Evolutionary conservation across 2,797 vertebrate species (phyloP), one percentile per base, ranked within the genome.

Genomic region (Pseudopleuronectes americanus): DNA sequence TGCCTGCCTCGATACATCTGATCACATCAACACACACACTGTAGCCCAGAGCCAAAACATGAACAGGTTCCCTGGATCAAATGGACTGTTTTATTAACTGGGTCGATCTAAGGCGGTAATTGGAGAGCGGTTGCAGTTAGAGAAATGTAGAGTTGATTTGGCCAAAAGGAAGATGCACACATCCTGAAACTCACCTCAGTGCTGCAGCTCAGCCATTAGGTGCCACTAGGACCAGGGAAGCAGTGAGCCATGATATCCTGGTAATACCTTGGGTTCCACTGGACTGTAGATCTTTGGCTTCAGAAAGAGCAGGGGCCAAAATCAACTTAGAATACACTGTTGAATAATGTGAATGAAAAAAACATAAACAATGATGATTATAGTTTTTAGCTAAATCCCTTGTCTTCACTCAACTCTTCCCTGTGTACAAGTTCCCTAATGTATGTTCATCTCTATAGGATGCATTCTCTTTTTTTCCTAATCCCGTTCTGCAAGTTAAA

Each of bases 1-100:
- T 88, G 87, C 88, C 84, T 68, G 83, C 79, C 74, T 84, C 55
- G 57, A 88, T 83, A 71, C 88, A 84, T 89, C 87, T 83, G 87
- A 90, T 90, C 89, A 83, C 84, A 53, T 72, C 86, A 73, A 76
- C 80, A 48, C 80, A 21, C 81, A 21, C 79, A 19, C 74, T 2
- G 77, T 14, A 28, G 83, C 76, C 80, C 80, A 10, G 63, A 82
- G 86, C 79, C 80, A 77, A 79, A 87, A 83, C 84, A 84, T 3
- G 58, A 64, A 19, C 72, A 21, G 64, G 77, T 75, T 84, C 75
- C n/a, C 38, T 43, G 48, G 82, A 89, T 91, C 85, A 88, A 89
- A 90, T 87, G 85, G 84, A 76, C 81, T 76, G 52, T 64, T 85
- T 84, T 81, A 87, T 86, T 71, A 89, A 79, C 68, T 10, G 76